These are phyloP conservation scores for Lottia gigantea DNA, from an alignment of 2,888 invertebrate species.

Conservation along the genomic window DNA sequence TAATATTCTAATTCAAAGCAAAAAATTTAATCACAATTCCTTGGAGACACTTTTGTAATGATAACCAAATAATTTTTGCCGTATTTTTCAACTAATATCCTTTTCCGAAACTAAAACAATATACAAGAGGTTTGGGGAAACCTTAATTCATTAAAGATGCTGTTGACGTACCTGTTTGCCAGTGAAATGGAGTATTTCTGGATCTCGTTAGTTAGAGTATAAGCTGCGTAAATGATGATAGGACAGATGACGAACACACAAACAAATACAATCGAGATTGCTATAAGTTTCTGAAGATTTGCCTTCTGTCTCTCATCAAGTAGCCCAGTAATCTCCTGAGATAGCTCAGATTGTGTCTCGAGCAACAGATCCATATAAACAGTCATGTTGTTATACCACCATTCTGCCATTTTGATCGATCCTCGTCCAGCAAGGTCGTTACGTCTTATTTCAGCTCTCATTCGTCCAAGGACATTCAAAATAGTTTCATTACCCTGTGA, in stretches of 20 bases:
- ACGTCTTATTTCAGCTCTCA: slow-evolving; percentile 45
- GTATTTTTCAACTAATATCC: no score
- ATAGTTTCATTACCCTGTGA: slow-evolving; percentile 29
- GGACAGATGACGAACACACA: slow-evolving; percentile 53
- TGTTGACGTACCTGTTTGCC: slow-evolving; percentile 47
- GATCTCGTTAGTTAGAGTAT: slow-evolving; percentile 57
- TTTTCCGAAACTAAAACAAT: no score
- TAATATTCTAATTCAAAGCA: no score
- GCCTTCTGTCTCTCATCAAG: slow-evolving; percentile 37
- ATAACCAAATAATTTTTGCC: no score
- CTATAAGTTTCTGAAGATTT: slow-evolving; percentile 49
- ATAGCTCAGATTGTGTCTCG: slow-evolving; percentile 28
- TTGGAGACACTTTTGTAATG: no score
- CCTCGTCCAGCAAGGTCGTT: slow-evolving; percentile 40
- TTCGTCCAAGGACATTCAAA: slow-evolving; percentile 28
- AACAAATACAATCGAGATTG: slow-evolving; percentile 53
- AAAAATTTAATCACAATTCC: no score
- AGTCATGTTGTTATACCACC: slow-evolving; percentile 57
- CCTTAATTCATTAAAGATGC: no score
- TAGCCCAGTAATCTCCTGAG: slow-evolving; percentile 30
- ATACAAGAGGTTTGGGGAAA: no score
- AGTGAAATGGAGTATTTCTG: slow-evolving; percentile 58
- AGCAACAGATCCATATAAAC: slow-evolving; percentile 36
- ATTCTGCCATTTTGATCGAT: slow-evolving; percentile 42
- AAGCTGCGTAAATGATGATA: slow-evolving; percentile 55